Evolutionary conservation across 2,797 vertebrate genomes (phyloP).

Genomic region (Enteromius treurensis): DNA sequence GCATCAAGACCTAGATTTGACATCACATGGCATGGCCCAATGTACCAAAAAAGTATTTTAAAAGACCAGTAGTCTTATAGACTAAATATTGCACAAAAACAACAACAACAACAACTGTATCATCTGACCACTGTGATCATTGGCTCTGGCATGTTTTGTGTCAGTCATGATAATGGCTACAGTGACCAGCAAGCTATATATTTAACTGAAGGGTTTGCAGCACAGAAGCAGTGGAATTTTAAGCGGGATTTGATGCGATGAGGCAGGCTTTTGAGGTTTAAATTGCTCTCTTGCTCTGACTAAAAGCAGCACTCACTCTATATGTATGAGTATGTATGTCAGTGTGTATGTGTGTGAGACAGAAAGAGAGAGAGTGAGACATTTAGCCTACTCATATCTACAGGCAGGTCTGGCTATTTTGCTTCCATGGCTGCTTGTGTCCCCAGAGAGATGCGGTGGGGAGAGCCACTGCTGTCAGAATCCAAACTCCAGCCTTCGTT

Average conservation of each 20-base stretch:
- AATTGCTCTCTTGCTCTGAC: conserved; percentile 46
- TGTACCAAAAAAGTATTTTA: neutral
- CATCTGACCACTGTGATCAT: conserved; percentile 27
- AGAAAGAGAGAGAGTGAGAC: neutral
- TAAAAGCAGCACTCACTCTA: conserved; percentile 45
- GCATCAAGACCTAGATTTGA: neutral
- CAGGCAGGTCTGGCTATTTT: conserved; percentile 50
- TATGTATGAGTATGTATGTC: conserved; percentile 44
- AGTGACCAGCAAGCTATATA: conserved; percentile 9
- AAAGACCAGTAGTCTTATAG: neutral
- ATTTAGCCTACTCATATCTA: conserved; percentile 51
- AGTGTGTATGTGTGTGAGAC: conserved; percentile 49
- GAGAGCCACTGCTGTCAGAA: conserved; percentile 72
- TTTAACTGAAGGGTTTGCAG: conserved; percentile 9
- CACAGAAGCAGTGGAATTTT: conserved; percentile 22
- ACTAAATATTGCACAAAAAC: neutral
- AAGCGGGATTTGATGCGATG: conserved; percentile 40
- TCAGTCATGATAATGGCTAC: conserved; percentile 32
- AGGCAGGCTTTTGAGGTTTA: conserved; percentile 51
- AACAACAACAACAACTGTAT: neutral
- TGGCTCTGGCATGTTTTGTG: conserved; percentile 25
- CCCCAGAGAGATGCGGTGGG: conserved; percentile 73
- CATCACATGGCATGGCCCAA: neutral
- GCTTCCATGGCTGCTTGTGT: conserved; percentile 64
- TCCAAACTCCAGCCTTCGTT: conserved; percentile 80